These are phyloP conservation scores for Ectemnius cavifrons DNA, from an alignment of 2,888 invertebrate genomes.

Conservation along the genomic window DNA sequence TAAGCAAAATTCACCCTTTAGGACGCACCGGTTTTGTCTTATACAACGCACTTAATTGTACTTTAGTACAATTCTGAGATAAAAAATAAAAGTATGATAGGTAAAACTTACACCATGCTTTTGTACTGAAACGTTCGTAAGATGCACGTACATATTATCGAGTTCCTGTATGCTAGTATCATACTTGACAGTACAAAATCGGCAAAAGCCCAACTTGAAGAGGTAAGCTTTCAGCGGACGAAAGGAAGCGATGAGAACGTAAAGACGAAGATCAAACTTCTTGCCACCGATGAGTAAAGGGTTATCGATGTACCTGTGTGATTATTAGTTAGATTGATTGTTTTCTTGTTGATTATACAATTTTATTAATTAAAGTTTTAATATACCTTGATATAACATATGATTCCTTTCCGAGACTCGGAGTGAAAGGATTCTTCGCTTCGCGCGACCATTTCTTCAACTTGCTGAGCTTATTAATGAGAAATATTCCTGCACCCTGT, in stretches of 20 bases:
- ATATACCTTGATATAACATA: constrained; percentile 94
- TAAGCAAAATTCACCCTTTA: too few species aligned
- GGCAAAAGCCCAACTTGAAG: constrained; percentile 94
- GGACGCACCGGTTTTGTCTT: too few species aligned
- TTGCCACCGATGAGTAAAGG: constrained; percentile 96
- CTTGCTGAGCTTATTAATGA: constrained; percentile 96
- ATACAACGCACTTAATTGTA: too few species aligned
- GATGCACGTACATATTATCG: constrained; percentile 96
- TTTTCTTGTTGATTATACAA: not conserved
- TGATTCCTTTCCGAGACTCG: constrained; percentile 91
- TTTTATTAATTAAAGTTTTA: not conserved
- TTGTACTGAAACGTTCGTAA: constrained; percentile 98
- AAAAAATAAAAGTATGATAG: too few species aligned
- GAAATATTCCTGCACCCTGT: constrained; percentile 95
- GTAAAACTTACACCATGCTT: constrained; percentile 89
- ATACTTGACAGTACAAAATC: constrained; percentile 97
- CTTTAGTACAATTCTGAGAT: too few species aligned
- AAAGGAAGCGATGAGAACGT: constrained; percentile 95
- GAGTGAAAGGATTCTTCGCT: constrained; percentile 91
- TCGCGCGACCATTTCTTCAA: constrained; percentile 94
- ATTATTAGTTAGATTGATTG: not conserved
- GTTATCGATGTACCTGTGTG: constrained; percentile 91
- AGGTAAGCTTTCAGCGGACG: constrained; percentile 95
- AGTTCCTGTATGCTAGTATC: constrained; percentile 92
- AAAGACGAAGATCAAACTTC: constrained; percentile 95